Conservation (phyloP, 2,113 vertebrate species). For the Oplegnathus fasciatus region DNA sequence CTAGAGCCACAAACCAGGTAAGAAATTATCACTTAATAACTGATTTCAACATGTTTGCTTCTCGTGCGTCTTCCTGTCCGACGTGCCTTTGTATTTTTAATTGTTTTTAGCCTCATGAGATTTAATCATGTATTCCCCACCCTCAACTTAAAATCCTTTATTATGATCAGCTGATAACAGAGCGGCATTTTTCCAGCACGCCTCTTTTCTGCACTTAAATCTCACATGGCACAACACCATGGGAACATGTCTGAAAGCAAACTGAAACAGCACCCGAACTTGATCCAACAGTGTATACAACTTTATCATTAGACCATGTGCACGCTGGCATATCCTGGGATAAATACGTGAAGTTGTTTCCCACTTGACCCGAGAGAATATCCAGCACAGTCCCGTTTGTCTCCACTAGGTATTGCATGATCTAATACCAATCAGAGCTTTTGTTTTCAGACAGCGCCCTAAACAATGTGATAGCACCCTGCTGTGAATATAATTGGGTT, state of each 20-base stretch:
- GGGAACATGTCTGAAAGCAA: not conserved
- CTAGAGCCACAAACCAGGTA: conserved; percentile 49
- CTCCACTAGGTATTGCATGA: conserved; percentile 8
- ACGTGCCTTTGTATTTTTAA: not conserved
- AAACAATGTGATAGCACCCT: not conserved
- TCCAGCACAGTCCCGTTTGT: not conserved
- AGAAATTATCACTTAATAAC: not conserved
- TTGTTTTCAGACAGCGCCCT: conserved; percentile 26
- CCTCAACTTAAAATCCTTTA: not conserved
- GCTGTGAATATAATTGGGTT: conserved; percentile 3
- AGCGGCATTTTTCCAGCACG: not conserved
- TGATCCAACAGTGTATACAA: not conserved
- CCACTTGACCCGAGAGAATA: not conserved
- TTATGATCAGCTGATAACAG: not conserved
- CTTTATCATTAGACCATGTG: not conserved
- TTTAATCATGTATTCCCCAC: not conserved
- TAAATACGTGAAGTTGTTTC: conserved; percentile 13
- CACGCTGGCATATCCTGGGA: not conserved
- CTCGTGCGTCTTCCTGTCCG: not conserved
- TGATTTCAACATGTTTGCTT: not conserved
- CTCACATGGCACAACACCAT: not conserved
- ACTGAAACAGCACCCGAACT: conserved; percentile 3
- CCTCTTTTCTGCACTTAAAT: not conserved
- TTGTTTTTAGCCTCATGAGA: not conserved
- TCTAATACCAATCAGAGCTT: conserved; percentile 18